These are phyloP conservation scores for Drosophila pseudoobscura DNA, from an alignment of 1,140 invertebrate species.

Conservation along the genomic window DNA sequence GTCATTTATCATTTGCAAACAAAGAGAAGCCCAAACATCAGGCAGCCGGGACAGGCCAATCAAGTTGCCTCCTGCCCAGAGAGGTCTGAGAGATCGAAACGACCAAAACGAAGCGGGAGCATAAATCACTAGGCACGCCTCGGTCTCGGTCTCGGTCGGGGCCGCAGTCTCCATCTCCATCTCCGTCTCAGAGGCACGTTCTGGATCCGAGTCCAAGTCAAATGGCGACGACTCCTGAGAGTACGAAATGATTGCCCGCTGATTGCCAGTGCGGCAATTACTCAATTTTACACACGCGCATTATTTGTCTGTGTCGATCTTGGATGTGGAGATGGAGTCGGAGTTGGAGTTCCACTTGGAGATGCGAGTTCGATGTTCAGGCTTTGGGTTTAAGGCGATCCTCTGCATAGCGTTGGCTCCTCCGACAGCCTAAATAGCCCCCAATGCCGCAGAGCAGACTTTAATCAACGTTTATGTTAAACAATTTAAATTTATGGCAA, in stretches of 20 bases:
- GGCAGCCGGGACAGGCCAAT: constrained; percentile 62
- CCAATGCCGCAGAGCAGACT: constrained; percentile 54
- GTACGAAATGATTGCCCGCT: constrained; percentile 78
- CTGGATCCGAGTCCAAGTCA: constrained; percentile 21
- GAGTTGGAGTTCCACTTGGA: not conserved
- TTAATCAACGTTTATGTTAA: constrained; percentile 82
- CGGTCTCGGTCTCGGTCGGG: constrained; percentile 23
- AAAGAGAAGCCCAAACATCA: constrained; percentile 73
- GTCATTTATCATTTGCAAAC: constrained; percentile 81
- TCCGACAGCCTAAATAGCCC: constrained; percentile 67
- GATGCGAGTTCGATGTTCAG: too few species aligned
- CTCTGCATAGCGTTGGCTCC: constrained; percentile 19
- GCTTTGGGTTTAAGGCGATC: constrained; percentile 1
- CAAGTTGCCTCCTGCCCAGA: constrained; percentile 59
- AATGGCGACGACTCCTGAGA: constrained; percentile 58
- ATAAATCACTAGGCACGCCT: constrained; percentile 76
- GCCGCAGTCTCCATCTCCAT: constrained; percentile 1
- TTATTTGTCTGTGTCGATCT: constrained; percentile 80
- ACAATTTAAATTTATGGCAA: constrained; percentile 83
- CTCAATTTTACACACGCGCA: constrained; percentile 81
- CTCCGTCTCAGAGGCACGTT: constrained; percentile 11
- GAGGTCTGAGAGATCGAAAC: constrained; percentile 15
- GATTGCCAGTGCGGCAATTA: constrained; percentile 79
- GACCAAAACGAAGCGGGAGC: constrained; percentile 53
- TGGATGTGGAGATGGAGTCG: not conserved